These are phyloP conservation scores for Hydractinia symbiolongicarpus DNA, from an alignment of 30 jellyfish, hydroid and myxozoan genomes.

Conservation along the genomic window DNA sequence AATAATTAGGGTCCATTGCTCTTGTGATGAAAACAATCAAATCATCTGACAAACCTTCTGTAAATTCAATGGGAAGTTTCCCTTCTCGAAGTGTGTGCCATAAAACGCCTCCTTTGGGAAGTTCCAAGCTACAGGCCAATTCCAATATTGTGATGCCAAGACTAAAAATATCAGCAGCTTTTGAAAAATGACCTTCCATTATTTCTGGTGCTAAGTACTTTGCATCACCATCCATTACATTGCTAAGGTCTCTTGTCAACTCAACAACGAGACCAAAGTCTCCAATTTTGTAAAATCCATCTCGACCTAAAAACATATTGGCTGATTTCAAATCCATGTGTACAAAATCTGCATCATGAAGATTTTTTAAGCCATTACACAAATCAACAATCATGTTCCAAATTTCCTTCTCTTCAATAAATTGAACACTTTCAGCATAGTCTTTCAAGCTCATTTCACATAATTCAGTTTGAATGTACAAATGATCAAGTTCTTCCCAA, in stretches of 20 bases:
- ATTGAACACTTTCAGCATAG: slow-evolving; percentile 65
- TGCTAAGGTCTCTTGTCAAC: slow-evolving; percentile 50
- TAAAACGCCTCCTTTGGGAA: slow-evolving; percentile 72
- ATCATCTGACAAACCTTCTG: slow-evolving; percentile 58
- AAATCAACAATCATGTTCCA: slow-evolving; percentile 82
- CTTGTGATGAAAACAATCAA: slow-evolving; percentile 22
- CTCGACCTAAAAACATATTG: slow-evolving; percentile 74
- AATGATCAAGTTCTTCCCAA: slow-evolving; percentile 86
- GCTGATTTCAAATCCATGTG: slow-evolving; percentile 95
- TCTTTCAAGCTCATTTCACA: slow-evolving; percentile 96
- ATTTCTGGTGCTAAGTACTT: slow-evolving; percentile 92
- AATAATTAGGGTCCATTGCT: slow-evolving; percentile 24
- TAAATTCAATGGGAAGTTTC: slow-evolving; percentile 55
- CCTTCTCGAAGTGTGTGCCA: slow-evolving; percentile 79
- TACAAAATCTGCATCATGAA: slow-evolving; percentile 63
- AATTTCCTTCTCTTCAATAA: slow-evolving; percentile 60
- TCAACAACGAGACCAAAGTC: slow-evolving; percentile 89
- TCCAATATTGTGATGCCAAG: slow-evolving; percentile 84
- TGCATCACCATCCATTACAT: slow-evolving; percentile 93
- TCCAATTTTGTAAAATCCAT: slow-evolving; percentile 83
- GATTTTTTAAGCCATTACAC: slow-evolving; percentile 62
- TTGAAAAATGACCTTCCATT: slow-evolving; percentile 69
- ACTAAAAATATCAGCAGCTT: slow-evolving; percentile 84
- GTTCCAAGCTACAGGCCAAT: slow-evolving; percentile 68
- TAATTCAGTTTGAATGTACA: slow-evolving; percentile 83